Base-by-base conservation (phyloP, 2,888 invertebrate species). In the Xestia c-nigrum region DNA sequence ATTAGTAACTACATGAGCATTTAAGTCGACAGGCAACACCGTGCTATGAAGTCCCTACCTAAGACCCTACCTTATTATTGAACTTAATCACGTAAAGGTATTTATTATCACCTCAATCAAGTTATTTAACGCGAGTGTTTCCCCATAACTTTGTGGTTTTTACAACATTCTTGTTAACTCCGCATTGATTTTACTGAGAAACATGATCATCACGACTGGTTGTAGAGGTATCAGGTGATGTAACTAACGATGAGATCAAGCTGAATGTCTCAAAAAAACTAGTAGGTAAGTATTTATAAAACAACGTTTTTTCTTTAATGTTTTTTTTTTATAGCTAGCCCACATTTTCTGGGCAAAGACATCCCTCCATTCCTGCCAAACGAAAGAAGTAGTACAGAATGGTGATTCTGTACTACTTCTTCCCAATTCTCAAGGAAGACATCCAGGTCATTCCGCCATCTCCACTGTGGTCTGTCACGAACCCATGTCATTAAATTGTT, bases 101-200 rank as follows among this genome's bases (percentile, higher is more conserved):
- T 66, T 52, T 47, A 1, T 16, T 46, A 75, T 52, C 7, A 14
- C 16, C 10, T 55, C 46, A 69, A 59, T 77, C 61, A 65, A 43
- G 59, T 68, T 66, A 61, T 70, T 50, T 57, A 68, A 47, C n/a
- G 46, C 14, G 40, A 57, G 67, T 81, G 64, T 78, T 79, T 84
- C 47, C 79, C 79, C 38, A 55, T 72, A 74, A 65, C 64, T 78
- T 63, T 66, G 75, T 63, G 78, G 78, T 80, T 87, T 76, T 79
- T 70, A 73, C 64, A 40, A 73, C 59, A 78, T 83, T 76, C 75
- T 85, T 86, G 84, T 84, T 86, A 72, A 83, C 31, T 66, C 21
- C 76, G 68, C 52, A 38, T 75, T 63, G 66, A 80, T 82, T 73
- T 88, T 88, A 87, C 86, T 82, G 12, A 77, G 89, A 87, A 88